These are phyloP conservation scores for Zhuqinia jingwanae DNA, from an alignment of 2,888 invertebrate genomes.

Conservation along the genomic window DNA sequence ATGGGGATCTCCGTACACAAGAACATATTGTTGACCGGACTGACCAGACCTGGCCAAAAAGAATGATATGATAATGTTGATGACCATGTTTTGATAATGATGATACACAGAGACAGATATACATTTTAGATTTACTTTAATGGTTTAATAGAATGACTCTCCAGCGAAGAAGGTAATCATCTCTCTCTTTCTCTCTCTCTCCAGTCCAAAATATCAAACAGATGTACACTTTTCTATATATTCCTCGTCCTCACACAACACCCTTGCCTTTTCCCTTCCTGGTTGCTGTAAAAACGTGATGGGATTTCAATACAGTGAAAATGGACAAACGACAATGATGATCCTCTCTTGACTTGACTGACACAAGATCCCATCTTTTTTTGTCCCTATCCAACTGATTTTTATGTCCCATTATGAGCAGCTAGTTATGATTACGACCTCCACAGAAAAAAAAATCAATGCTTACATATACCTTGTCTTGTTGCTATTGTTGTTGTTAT, in stretches of 20 bases:
- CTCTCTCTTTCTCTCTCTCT: too few species aligned
- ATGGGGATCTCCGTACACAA: neutral
- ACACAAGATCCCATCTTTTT: conserved; percentile 59
- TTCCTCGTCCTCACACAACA: neutral
- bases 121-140: conserved; percentile 58
- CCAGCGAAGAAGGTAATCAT: too few species aligned
- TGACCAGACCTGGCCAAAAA: too few species aligned
- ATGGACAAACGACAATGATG: neutral
- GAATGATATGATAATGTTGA: too few species aligned
- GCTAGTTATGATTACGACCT: conserved; percentile 65
- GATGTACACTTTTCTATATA: conserved; percentile 8
- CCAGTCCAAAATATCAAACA: neutral
- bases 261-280: neutral
- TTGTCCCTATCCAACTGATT: conserved; percentile 54
- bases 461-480: neutral
- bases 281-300: conserved; percentile 1
- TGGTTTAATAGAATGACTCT: conserved; percentile 63
- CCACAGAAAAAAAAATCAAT: conserved; percentile 41
- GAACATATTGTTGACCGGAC: conserved; percentile 19
- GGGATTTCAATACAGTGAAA: conserved; percentile 46
- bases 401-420: conserved; percentile 66
- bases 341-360: neutral
- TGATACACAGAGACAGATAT: conserved; percentile 40
- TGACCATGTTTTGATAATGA: conserved; percentile 25
- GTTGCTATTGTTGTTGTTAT: neutral